Percentiles rank a stretch among this genome's conserved stretches.
Evolutionary conservation across 2,888 invertebrate genomes (phyloP).

Genomic region (Psococerastis gibbosa): DNA sequence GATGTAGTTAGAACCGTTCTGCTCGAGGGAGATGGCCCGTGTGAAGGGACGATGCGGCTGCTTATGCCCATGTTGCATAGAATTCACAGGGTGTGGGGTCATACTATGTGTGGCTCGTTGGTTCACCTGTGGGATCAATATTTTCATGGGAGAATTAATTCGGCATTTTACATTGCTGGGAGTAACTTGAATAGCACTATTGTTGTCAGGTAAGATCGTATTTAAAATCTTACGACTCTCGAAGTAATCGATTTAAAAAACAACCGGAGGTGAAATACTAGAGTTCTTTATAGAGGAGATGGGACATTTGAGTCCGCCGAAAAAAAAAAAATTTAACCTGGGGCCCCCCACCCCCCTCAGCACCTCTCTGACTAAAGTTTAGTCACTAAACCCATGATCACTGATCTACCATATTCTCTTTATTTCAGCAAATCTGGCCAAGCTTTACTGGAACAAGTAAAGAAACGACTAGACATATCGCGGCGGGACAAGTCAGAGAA

Average conservation of each 20-base stretch:
- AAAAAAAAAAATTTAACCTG: too few relatives aligned
- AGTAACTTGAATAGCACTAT: not conserved
- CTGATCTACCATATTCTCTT: not conserved
- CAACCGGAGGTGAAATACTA: too few relatives aligned
- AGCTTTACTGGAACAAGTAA: not conserved
- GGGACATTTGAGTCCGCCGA: too few relatives aligned
- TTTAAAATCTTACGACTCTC: too few relatives aligned
- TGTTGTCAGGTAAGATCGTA: conserved; percentile 5
- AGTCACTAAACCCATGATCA: too few relatives aligned
- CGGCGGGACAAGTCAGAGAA: not conserved
- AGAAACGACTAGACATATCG: not conserved
- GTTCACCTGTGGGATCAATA: conserved; percentile 2
- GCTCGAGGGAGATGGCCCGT: not conserved
- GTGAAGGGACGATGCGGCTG: not conserved
- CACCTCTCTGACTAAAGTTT: too few relatives aligned
- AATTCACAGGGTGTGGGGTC: not conserved
- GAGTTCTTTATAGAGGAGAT: too few relatives aligned
- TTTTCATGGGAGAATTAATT: conserved; percentile 1
- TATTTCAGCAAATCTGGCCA: not conserved
- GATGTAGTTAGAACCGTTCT: conserved; percentile 1
- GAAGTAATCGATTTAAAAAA: too few relatives aligned
- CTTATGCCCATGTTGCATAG: not conserved
- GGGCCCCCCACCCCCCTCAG: too few relatives aligned
- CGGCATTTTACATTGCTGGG: conserved; percentile 2
- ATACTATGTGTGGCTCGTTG: not conserved